Evolutionary conservation across 2,888 invertebrate genomes (phyloP).

Genomic region (Cheilosia impressa): DNA sequence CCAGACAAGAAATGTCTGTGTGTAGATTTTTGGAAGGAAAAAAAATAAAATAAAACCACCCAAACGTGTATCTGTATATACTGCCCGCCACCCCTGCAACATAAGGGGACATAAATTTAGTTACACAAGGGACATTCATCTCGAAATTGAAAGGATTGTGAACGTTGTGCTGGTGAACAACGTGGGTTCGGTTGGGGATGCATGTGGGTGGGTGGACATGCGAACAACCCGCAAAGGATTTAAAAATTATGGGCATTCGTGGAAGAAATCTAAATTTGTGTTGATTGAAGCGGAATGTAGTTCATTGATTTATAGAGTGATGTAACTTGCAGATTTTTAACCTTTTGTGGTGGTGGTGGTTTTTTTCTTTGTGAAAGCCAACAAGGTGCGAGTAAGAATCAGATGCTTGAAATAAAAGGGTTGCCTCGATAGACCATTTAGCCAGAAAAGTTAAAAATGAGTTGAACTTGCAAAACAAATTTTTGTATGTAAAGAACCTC

Average conservation of each 20-base stretch:
- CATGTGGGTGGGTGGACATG: background rate
- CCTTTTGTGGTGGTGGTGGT: background rate
- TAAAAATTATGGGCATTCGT: constrained; percentile 10
- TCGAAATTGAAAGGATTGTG: constrained; percentile 62
- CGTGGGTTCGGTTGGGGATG: constrained; percentile 20
- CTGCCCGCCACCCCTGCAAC: background rate
- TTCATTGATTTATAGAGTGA: constrained; percentile 40
- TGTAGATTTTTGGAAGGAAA: constrained; percentile 33
- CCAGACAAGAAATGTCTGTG: constrained; percentile 38
- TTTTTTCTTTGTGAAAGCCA: too few species aligned
- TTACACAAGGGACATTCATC: constrained; percentile 68
- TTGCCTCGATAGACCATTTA: too few species aligned
- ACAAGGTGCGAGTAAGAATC: too few species aligned
- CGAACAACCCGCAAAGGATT: constrained; percentile 9
- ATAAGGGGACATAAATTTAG: constrained; percentile 62
- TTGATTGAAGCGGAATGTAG: constrained; percentile 61
- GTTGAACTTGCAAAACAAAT: too few species aligned
- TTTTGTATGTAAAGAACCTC: too few species aligned
- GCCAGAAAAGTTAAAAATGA: too few species aligned
- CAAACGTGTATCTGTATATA: background rate
- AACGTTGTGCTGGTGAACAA: constrained; percentile 46
- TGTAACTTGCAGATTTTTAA: constrained; percentile 16
- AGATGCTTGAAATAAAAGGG: too few species aligned
- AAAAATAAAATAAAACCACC: constrained; percentile 4
- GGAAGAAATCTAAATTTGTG: constrained; percentile 5